These are phyloP conservation scores for Sebastes variabilis DNA, from an alignment of 2,797 vertebrate genomes.

Conservation along the genomic window DNA sequence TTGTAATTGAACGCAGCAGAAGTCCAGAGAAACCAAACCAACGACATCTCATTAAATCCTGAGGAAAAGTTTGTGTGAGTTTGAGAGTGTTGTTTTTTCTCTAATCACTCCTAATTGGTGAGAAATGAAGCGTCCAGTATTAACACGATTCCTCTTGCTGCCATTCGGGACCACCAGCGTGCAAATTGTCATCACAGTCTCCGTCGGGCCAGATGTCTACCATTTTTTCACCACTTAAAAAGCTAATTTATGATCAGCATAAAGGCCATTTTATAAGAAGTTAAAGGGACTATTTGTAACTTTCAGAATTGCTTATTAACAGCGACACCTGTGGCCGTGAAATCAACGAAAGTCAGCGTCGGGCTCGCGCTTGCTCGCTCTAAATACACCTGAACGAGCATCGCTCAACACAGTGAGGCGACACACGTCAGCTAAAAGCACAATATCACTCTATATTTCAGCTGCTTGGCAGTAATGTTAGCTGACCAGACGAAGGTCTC, in stretches of 20 bases:
- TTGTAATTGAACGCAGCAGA: background rate
- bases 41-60: background rate
- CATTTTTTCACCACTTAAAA: background rate
- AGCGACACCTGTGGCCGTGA: too few relatives aligned
- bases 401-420: too few relatives aligned
- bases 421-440: too few relatives aligned
- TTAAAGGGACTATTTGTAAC: background rate
- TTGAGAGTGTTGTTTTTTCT: background rate
- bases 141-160: background rate
- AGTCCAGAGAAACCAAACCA: background rate
- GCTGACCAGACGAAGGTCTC: too few relatives aligned
- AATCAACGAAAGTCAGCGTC: too few relatives aligned
- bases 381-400: too few relatives aligned
- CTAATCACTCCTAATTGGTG: slow-evolving; percentile 3
- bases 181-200: background rate
- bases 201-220: background rate
- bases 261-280: background rate
- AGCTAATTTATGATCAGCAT: background rate
- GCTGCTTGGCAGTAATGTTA: too few relatives aligned
- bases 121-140: background rate
- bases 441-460: too few relatives aligned
- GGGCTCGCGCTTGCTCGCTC: too few relatives aligned
- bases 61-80: background rate
- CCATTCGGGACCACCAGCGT: background rate
- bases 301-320: too few relatives aligned